phyloP scores from a whole-genome alignment of 2,797 vertebrate genomes.

The Halcyon leucocephala region DNA sequence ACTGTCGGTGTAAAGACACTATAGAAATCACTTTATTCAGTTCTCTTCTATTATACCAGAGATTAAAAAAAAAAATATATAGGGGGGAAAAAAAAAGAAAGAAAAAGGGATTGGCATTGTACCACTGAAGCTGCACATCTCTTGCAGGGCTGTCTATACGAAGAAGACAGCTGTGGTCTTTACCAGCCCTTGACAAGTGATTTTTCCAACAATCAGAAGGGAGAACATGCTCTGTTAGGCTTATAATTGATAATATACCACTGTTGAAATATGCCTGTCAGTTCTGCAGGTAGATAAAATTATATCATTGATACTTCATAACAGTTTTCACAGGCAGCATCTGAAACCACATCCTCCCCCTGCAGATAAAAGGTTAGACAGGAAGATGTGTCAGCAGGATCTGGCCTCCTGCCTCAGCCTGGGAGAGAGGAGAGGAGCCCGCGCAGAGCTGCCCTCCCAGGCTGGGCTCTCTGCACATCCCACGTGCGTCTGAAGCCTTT shows the following conservation, averaged over 20 bases:
- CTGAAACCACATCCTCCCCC: not conserved
- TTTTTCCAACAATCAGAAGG: constrained; percentile 59
- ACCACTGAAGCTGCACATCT: not conserved
- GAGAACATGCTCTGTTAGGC: constrained; percentile 58
- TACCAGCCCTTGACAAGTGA: constrained; percentile 59
- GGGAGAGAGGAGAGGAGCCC: not conserved
- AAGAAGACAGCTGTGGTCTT: constrained; percentile 53
- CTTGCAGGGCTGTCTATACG: not conserved
- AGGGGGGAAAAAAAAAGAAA: not conserved
- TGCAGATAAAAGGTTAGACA: not conserved
- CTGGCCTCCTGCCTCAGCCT: rapidly evolving
- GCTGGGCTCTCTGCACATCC: not conserved
- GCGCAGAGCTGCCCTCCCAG: not conserved
- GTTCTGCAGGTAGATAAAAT: constrained; percentile 42
- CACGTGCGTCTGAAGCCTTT: not conserved
- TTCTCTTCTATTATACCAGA: not conserved
- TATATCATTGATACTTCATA: constrained; percentile 17
- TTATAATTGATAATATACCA: constrained; percentile 69
- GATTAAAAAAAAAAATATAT: not conserved
- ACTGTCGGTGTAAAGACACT: not conserved
- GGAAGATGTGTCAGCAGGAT: not conserved
- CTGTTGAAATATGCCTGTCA: constrained; percentile 59
- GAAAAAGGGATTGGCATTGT: not conserved
- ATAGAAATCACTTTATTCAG: not conserved
- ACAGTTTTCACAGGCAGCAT: not conserved